Percentiles rank a stretch among this genome's conserved stretches.
These are phyloP conservation scores for Pimpla rufipes DNA, from an alignment of 2,888 invertebrate species.

Conservation along the genomic window DNA sequence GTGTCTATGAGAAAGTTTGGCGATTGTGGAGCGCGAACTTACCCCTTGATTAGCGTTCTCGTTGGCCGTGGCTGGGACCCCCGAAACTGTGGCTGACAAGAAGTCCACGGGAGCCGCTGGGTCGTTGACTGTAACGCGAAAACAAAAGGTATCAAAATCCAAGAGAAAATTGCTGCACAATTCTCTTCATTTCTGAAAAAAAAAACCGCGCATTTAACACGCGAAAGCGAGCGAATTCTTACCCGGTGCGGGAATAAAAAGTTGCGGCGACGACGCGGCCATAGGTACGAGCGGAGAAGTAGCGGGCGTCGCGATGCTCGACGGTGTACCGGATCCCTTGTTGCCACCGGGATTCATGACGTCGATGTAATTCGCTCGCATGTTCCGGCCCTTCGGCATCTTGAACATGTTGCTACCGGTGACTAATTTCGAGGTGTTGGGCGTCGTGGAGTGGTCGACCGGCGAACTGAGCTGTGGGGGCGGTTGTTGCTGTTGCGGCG, in stretches of 20 bases:
- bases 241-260: constrained; percentile 87
- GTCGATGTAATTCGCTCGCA: constrained; percentile 92
- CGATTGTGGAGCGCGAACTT: constrained; percentile 72
- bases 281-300: constrained; percentile 84
- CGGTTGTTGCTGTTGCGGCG: constrained; percentile 57
- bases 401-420: constrained; percentile 91
- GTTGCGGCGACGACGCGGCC: constrained; percentile 85
- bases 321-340: constrained; percentile 80
- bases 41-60: constrained; percentile 82
- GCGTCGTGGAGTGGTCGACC: constrained; percentile 55
- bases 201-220: too few relatives aligned
- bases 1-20: constrained; percentile 42
- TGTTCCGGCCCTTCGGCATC: constrained; percentile 91
- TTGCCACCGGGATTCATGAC: constrained; percentile 93
- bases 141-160: neutral
- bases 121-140: constrained; percentile 84
- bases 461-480: constrained; percentile 51
- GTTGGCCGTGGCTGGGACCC: constrained; percentile 73
- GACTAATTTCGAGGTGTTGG: constrained; percentile 77
- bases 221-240: constrained; percentile 33
- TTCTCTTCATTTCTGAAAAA: too few relatives aligned
- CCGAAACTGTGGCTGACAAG: constrained; percentile 84
- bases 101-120: constrained; percentile 87
- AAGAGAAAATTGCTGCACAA: too few relatives aligned
- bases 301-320: constrained; percentile 82